phyloP scores from a whole-genome alignment of 2,888 invertebrate species.

The Ecliptopera silaceata region DNA sequence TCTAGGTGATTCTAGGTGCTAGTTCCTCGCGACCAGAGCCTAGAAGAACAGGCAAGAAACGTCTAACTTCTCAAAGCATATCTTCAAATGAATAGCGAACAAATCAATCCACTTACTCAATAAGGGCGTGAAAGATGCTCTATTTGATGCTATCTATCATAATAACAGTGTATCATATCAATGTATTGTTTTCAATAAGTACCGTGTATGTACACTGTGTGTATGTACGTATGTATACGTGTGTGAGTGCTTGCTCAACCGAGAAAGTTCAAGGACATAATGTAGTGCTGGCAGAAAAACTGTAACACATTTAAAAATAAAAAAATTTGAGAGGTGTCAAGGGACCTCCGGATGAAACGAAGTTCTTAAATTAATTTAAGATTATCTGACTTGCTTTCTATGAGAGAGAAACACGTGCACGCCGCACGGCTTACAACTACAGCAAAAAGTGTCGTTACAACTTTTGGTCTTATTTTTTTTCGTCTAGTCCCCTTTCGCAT shows the following conservation, averaged over 20 bases:
- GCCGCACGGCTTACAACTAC: no score
- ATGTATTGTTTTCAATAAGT: constrained; percentile 32
- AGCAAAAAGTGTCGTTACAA: no score
- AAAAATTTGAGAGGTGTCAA: no score
- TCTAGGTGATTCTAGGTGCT: no score
- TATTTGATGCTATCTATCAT: constrained; percentile 13
- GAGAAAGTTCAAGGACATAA: constrained; percentile 44
- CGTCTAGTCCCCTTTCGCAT: no score
- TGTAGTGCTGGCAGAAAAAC: constrained; percentile 31
- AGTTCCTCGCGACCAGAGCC: no score
- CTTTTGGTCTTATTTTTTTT: no score
- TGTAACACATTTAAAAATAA: constrained; percentile 3
- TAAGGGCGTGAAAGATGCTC: constrained; percentile 22
- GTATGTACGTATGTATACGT: constrained; percentile 10
- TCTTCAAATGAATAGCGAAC: not conserved
- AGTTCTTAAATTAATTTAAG: no score
- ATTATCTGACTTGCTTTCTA: not conserved
- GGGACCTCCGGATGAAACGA: no score
- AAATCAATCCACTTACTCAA: not conserved
- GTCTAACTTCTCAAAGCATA: no score
- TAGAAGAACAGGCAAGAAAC: no score
- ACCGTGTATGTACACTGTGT: constrained; percentile 15
- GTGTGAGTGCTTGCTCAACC: constrained; percentile 37
- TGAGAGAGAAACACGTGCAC: no score
- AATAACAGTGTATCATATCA: constrained; percentile 30